Evolutionary conservation across 2,888 invertebrate species (phyloP), one percentile per base, ranked within the genome.

Genomic region (Carpatolechia fugitivella): DNA sequence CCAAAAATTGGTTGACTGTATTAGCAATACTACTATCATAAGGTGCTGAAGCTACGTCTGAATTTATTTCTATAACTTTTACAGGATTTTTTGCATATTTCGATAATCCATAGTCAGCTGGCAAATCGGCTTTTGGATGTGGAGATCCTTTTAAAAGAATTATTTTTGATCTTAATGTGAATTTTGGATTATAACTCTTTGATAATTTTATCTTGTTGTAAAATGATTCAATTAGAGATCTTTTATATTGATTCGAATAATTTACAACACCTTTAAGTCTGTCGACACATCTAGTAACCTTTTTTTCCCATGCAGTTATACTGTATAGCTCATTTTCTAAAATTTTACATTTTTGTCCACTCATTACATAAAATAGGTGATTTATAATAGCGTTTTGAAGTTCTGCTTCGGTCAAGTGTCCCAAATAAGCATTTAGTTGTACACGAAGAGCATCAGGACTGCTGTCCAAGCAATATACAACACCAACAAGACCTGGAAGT

Each of bases 401-500:
- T 47, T 75, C 59, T 11, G 56, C 50, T 13, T 72, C 65, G 3
- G 68, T 62, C 38, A 70, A 35, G 8, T 67, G 58, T 0, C 78
- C 77, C 30, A 78, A 54, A 55, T 73, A 63, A 1, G 71, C 63
- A 11, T 73, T 61, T 1, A 81, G 52, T 54, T 76, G 78, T 18
- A 56, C 59, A 36, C 60, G 66, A 50, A 79, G 57, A 48, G 68
- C 69, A 57, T 77, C 79, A n/a, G 82, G 80, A 58, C 82, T 81
- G 58, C 79, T 76, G 51, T 80, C 79, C 56, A 80, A 62, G 57
- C 80, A 80, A 50, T 66, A 76, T 0, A 81, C 69, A n/a, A 68
- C 59, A 36, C 81, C 81, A 38, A 64, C 56, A 35, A 68, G 65
- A 58, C 81, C 80, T 82, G 70, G 4, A 70, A 74, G 61, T 29